phyloP scores from a whole-genome alignment of 2,797 vertebrate species.

The Hafferia zeledoni region DNA sequence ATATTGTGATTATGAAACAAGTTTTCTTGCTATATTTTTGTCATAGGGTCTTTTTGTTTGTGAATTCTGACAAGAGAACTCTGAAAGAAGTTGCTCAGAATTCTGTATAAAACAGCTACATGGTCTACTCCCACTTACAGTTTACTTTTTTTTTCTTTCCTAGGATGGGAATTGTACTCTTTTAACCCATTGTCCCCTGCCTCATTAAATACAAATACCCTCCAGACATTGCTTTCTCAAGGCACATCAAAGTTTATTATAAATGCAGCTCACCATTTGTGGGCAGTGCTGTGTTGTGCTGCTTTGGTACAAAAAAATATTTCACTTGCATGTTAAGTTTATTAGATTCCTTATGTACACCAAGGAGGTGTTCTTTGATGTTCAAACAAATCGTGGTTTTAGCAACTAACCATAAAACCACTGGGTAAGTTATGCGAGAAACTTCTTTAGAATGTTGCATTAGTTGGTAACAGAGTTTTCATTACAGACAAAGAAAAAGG shows the following conservation, averaged over 20 bases:
- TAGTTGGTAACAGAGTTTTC: constrained; percentile 10
- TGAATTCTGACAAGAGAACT: not conserved
- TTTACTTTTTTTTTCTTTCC: not conserved
- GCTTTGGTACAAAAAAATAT: constrained; percentile 37
- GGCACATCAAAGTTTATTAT: constrained; percentile 52
- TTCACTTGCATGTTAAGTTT: constrained; percentile 55
- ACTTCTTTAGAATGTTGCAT: not conserved
- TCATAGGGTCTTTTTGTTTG: not conserved
- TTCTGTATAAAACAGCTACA: not conserved
- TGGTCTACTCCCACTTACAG: not conserved
- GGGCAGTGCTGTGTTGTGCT: not conserved
- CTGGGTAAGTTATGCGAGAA: not conserved
- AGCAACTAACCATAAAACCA: constrained; percentile 26
- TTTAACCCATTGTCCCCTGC: constrained; percentile 59
- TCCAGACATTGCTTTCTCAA: constrained; percentile 61
- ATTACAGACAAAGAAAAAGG: not conserved
- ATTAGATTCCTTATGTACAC: constrained; percentile 66
- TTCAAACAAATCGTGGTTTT: constrained; percentile 51
- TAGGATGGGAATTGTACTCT: constrained; percentile 42
- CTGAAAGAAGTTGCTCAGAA: not conserved
- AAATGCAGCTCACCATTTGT: constrained; percentile 51
- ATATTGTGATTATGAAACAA: constrained; percentile 58
- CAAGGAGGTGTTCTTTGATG: constrained; percentile 39
- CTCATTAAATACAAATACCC: constrained; percentile 50
- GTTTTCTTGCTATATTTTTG: constrained; percentile 29